phyloP scores from a whole-genome alignment of 2,113 vertebrate genomes.

The Urocynchramus pylzowi region DNA sequence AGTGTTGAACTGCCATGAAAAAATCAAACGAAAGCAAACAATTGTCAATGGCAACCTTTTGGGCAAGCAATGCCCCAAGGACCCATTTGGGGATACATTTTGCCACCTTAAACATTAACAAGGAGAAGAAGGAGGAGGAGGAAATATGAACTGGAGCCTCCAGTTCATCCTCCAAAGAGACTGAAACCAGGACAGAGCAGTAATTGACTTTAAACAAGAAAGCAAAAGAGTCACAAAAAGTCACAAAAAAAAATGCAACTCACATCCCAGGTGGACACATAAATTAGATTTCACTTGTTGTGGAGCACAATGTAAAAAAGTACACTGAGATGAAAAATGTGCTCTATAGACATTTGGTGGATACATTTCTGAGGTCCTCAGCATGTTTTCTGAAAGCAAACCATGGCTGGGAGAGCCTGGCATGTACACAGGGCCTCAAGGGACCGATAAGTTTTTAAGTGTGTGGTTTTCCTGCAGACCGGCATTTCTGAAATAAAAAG shows the following conservation, averaged over 20 bases:
- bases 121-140: background rate
- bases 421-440: background rate
- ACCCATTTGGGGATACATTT: background rate
- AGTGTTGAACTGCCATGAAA: background rate
- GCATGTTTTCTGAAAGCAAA: conserved; percentile 19
- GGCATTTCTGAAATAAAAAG: background rate
- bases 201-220: background rate
- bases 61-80: background rate
- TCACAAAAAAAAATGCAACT: background rate
- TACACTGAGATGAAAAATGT: background rate
- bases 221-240: background rate
- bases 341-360: background rate
- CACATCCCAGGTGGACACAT: background rate
- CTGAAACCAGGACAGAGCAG: background rate
- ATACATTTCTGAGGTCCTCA: background rate
- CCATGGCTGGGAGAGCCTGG: rapidly evolving
- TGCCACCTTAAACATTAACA: background rate
- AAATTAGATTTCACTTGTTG: background rate
- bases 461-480: background rate
- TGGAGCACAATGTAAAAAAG: background rate
- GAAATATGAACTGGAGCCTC: background rate
- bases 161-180: background rate
- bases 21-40: background rate
- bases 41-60: background rate
- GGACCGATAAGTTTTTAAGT: background rate